phyloP scores from a whole-genome alignment of 2,888 invertebrate genomes.

The Prosapia bicincta region DNA sequence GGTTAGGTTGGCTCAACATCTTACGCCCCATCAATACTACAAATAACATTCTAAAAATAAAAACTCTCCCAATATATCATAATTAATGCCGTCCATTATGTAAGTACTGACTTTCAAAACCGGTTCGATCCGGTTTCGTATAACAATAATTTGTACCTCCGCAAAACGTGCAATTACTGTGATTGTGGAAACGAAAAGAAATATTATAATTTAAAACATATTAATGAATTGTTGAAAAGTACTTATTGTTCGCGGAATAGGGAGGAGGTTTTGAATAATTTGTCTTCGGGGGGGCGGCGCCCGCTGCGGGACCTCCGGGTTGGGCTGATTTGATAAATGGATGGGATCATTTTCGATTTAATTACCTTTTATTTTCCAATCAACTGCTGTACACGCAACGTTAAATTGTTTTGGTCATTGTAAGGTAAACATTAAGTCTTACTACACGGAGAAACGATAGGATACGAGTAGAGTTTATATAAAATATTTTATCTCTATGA shows the following conservation, averaged over 20 bases:
- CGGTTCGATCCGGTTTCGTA: neutral
- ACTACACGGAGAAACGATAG: too few relatives aligned
- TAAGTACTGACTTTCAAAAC: neutral
- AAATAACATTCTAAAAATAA: neutral
- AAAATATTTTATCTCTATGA: too few relatives aligned
- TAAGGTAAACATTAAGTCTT: too few relatives aligned
- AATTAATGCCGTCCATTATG: neutral
- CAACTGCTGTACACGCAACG: neutral
- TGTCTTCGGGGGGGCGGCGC: neutral
- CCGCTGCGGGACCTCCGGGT: neutral
- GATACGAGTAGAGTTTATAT: too few relatives aligned
- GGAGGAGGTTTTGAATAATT: neutral
- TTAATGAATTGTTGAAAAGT: conserved; percentile 2
- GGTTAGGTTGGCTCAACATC: too few relatives aligned
- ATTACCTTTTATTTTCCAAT: neutral
- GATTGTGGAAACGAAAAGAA: neutral
- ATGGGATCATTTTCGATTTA: neutral
- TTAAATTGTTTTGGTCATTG: too few relatives aligned
- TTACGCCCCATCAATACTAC: too few relatives aligned
- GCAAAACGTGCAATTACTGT: neutral
- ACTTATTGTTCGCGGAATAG: neutral
- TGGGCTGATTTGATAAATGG: neutral
- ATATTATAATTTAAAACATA: neutral
- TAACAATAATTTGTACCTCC: neutral
- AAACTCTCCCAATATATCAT: neutral